Conservation (phyloP, 2,888 invertebrate species). For the Ashinkailepas kermadecensis region DNA sequence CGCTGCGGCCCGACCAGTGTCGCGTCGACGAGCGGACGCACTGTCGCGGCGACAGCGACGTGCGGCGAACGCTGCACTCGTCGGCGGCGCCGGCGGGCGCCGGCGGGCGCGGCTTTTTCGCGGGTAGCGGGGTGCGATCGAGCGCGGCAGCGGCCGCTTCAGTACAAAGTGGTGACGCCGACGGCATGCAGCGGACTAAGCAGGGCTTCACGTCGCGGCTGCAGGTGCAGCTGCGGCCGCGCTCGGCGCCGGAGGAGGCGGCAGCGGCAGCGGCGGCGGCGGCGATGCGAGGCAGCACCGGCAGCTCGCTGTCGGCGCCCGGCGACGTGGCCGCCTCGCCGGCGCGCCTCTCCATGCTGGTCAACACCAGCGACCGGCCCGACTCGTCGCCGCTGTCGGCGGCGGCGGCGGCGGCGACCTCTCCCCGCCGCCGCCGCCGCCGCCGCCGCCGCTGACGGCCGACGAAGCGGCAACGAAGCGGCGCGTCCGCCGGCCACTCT, state of each 20-base stretch:
- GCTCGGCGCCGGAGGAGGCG: background rate
- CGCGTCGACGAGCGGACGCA: background rate
- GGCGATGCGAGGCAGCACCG: background rate
- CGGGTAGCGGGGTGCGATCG: slow-evolving; percentile 2
- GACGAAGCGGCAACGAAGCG: background rate
- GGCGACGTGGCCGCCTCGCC: background rate
- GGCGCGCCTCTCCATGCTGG: slow-evolving; percentile 2
- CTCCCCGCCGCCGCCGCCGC: background rate
- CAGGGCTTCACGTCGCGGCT: slow-evolving; percentile 17
- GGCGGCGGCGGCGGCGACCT: background rate
- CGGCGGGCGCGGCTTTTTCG: slow-evolving; percentile 23
- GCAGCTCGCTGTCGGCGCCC: background rate
- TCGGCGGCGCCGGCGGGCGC: slow-evolving; percentile 23
- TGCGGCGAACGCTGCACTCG: background rate
- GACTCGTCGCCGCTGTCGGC: slow-evolving; percentile 1
- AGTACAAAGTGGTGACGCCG: background rate
- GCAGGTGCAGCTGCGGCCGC: slow-evolving; percentile 12
- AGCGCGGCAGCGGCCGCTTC: slow-evolving; percentile 22
- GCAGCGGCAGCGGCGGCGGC: background rate
- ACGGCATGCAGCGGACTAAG: background rate
- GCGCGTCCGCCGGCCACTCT: background rate
- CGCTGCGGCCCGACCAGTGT: slow-evolving; percentile 8
- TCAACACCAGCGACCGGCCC: background rate
- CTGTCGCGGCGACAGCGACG: background rate
- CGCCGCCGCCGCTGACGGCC: background rate